phyloP scores from a whole-genome alignment of 2,113 vertebrate genomes.

The Brachypteracias leptosomus region DNA sequence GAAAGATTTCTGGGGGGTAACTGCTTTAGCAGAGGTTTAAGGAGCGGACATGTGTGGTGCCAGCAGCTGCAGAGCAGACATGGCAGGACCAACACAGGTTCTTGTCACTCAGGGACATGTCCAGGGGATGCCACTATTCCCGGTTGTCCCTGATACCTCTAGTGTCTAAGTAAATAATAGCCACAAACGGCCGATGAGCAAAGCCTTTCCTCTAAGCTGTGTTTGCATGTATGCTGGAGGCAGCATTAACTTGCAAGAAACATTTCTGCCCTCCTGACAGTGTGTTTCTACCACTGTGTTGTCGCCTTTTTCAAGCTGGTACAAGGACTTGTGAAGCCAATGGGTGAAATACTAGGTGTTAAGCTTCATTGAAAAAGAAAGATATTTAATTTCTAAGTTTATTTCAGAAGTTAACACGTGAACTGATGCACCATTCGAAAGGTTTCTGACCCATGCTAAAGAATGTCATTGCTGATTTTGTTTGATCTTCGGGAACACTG shows the following conservation, averaged over 20 bases:
- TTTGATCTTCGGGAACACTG: not conserved
- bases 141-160: not conserved
- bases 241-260: not conserved
- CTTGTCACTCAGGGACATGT: not conserved
- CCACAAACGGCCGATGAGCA: fast-evolving
- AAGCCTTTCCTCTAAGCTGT: not conserved
- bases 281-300: not conserved
- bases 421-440: not conserved
- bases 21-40: not conserved
- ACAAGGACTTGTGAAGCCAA: not conserved
- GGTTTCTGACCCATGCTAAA: not conserved
- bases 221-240: fast-evolving
- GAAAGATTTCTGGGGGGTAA: not conserved
- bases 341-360: not conserved
- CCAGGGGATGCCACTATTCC: not conserved
- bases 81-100: fast-evolving
- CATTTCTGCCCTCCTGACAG: not conserved
- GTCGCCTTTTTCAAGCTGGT: fast-evolving
- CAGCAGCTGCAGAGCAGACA: fast-evolving
- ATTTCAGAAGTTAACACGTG: not conserved
- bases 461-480: not conserved
- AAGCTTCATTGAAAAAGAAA: not conserved
- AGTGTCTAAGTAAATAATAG: not conserved
- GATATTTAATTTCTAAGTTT: not conserved
- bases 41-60: fast-evolving